Base-by-base conservation (phyloP, 2,888 invertebrate genomes). In the Diarsia brunnea region DNA sequence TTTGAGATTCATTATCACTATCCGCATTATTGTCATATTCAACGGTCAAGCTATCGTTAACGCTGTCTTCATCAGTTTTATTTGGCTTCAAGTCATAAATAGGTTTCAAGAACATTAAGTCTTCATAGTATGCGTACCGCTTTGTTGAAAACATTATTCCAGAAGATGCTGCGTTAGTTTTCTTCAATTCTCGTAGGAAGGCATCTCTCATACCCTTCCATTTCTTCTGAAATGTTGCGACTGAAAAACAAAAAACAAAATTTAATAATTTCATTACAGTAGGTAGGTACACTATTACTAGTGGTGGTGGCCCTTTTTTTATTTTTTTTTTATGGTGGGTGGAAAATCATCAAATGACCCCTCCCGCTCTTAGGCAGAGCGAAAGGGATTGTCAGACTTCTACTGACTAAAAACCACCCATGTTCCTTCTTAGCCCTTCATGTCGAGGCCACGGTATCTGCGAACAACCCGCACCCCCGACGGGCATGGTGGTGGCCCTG, bases 131-230 rank as follows among this genome's bases (percentile, higher is more conserved):
- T 0, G 78, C 66, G 14, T 78, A 81, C 1, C 43, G 51, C 66
- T 75, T 78, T 21, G 60, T 8, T 49, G 60, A 8, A 5, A 0
- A 27, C 21, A 8, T n/a, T 0, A 43, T 21, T 3, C 43, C 63
- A 0, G 31, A 2, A 1, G 51, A 19, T 16, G 24, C 53, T n/a
- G 4, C 7, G 31, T 12, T 14, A 4, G 0, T 43, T 19, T 43
- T 78, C 60, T 78, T 78, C 4, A 78, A 4, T 21, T 78, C 78
- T 49, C 81, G 38, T 53, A 78, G 8, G 66, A 81, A 78, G 0
- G 81, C 61, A 10, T 78, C 78, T 81, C 78, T 75, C 5, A 81
- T 24, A 1, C 75, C 53, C 24, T 78, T 78, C 78, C 78, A 78
- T 49, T 81, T 78, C 49, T 38, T 78, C 47, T 78, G 78, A 38